Percentiles rank a stretch among this genome's conserved stretches.
phyloP scores from a whole-genome alignment of 2,113 vertebrate genomes.

The Nycticebus coucang region DNA sequence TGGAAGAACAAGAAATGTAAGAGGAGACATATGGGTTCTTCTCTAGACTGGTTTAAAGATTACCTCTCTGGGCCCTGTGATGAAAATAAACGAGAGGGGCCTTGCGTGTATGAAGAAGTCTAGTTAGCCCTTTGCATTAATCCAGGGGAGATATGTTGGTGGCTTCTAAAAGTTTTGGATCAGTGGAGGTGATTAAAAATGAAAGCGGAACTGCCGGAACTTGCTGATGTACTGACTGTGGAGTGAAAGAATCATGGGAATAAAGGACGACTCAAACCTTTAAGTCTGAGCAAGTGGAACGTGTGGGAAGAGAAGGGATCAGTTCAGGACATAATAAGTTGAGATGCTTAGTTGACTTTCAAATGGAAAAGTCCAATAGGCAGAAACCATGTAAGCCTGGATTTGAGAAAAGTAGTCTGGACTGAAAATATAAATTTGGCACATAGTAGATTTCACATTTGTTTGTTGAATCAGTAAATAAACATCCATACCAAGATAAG shows the following conservation, averaged over 20 bases:
- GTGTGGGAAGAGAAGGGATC: background rate
- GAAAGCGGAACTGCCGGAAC: background rate
- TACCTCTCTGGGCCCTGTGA: background rate
- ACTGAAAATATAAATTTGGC: background rate
- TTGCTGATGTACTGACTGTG: background rate
- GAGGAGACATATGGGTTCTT: background rate
- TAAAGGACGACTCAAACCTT: background rate
- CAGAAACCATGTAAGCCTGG: background rate
- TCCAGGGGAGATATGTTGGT: background rate
- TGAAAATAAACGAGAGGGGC: background rate
- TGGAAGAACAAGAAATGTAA: background rate
- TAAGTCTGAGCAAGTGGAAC: background rate
- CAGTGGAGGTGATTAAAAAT: background rate
- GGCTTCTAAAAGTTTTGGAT: background rate
- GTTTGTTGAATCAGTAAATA: background rate
- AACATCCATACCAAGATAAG: background rate
- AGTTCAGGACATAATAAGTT: background rate
- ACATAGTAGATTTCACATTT: background rate
- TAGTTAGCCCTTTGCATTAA: background rate
- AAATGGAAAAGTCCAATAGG: background rate
- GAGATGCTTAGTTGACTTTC: background rate
- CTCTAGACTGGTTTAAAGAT: background rate
- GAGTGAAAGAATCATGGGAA: background rate
- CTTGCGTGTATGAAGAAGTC: background rate
- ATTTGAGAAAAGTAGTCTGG: background rate